A percentile compares a stretch with the other conserved stretches of the same genome.
Evolutionary conservation across 2,888 invertebrate genomes (phyloP).

Genomic region (Trissolcus brochymenae): DNA sequence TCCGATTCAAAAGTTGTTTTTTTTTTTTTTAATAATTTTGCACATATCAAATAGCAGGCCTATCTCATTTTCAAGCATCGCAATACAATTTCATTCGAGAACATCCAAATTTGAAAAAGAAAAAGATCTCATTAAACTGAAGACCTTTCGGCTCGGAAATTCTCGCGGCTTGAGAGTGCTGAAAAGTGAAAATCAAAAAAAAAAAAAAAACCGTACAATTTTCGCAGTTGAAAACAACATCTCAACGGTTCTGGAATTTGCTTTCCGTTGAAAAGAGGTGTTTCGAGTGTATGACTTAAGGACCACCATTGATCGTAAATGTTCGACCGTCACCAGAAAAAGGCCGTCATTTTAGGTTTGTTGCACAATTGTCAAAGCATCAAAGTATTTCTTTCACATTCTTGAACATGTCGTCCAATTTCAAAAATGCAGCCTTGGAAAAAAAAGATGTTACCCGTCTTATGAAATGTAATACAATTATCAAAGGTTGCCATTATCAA

Average conservation of each 20-base stretch:
- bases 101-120: neutral
- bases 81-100: neutral
- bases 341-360: slow-evolving; percentile 46
- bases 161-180: slow-evolving; percentile 38
- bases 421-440: neutral
- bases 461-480: neutral
- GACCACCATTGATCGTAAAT: slow-evolving; percentile 44
- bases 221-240: slow-evolving; percentile 49
- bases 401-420: neutral
- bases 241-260: slow-evolving; percentile 37
- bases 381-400: neutral
- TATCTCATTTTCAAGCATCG: neutral
- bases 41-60: no score
- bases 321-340: slow-evolving; percentile 50
- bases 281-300: slow-evolving; percentile 46
- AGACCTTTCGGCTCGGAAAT: slow-evolving; percentile 40
- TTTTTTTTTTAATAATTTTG: no score
- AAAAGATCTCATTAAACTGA: slow-evolving; percentile 47
- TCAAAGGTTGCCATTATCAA: neutral
- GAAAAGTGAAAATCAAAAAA: slow-evolving; percentile 38
- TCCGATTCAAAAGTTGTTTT: no score
- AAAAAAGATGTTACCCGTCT: neutral
- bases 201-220: slow-evolving; percentile 30
- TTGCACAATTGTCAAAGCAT: slow-evolving; percentile 13
- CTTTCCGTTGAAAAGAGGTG: slow-evolving; percentile 38